Conservation (phyloP, 1,140 invertebrate genomes). For the honey bee (Apis mellifera) region Amel_HAv3.1 CM009935.2:8085501-8086000, state of each 20-base stretch:
- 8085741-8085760: slow-evolving; percentile 49
- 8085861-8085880: slow-evolving; percentile 49
- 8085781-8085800: slow-evolving; percentile 76
- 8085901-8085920: slow-evolving; percentile 53
- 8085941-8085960: slow-evolving; percentile 74
- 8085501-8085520: too few relatives aligned
- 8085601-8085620: too few relatives aligned
- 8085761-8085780: slow-evolving; percentile 72
- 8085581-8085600: too few relatives aligned
- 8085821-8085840: slow-evolving; percentile 62
- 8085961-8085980: slow-evolving; percentile 46
- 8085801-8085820: slow-evolving; percentile 50
- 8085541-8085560: too few relatives aligned
- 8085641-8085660: slow-evolving; percentile 72
- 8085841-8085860: slow-evolving; percentile 48
- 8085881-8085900: too few relatives aligned
- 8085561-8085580: too few relatives aligned
- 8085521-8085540: too few relatives aligned
- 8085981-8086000: slow-evolving; percentile 35
- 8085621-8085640: background rate
- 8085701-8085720: slow-evolving; percentile 63
- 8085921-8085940: slow-evolving; percentile 73
- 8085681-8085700: slow-evolving; percentile 41
- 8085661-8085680: background rate
- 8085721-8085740: slow-evolving; percentile 63